These are phyloP conservation scores for Corythornis cristatus DNA, from an alignment of 2,113 vertebrate genomes.

Conservation along the genomic window DNA sequence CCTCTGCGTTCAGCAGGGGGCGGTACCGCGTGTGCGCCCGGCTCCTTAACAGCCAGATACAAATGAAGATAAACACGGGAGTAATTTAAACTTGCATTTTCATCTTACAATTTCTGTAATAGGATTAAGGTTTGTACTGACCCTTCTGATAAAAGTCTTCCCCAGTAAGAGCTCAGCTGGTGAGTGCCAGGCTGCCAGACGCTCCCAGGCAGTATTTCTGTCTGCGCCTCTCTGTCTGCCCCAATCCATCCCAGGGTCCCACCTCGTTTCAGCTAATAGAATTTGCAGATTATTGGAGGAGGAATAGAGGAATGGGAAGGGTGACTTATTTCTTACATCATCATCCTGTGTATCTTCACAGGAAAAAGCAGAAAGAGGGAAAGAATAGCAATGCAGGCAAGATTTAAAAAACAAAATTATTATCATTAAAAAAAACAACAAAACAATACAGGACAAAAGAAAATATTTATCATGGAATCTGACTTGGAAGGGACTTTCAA, in stretches of 20 bases:
- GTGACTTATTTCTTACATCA: neutral
- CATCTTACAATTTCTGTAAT: too few species aligned
- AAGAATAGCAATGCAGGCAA: neutral
- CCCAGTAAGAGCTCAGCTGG: too few species aligned
- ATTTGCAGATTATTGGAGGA: conserved; percentile 33
- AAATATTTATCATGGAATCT: neutral
- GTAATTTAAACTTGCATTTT: too few species aligned
- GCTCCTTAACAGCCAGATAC: too few species aligned
- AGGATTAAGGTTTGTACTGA: too few species aligned
- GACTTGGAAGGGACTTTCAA: neutral
- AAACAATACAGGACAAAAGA: neutral
- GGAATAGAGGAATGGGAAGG: neutral
- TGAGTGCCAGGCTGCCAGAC: neutral
- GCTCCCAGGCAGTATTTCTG: neutral
- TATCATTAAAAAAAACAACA: neutral
- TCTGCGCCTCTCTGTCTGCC: conserved; percentile 6
- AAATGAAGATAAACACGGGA: too few species aligned
- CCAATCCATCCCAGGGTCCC: neutral
- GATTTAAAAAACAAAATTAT: neutral
- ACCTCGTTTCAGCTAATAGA: neutral
- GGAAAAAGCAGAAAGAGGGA: neutral
- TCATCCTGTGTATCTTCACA: neutral
- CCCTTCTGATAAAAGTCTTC: too few species aligned
- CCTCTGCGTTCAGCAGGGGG: too few species aligned
- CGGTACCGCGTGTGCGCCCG: too few species aligned